Evolutionary conservation across 2,797 vertebrate genomes (phyloP).

Genomic region (Melanotaenia pygmaea): DNA sequence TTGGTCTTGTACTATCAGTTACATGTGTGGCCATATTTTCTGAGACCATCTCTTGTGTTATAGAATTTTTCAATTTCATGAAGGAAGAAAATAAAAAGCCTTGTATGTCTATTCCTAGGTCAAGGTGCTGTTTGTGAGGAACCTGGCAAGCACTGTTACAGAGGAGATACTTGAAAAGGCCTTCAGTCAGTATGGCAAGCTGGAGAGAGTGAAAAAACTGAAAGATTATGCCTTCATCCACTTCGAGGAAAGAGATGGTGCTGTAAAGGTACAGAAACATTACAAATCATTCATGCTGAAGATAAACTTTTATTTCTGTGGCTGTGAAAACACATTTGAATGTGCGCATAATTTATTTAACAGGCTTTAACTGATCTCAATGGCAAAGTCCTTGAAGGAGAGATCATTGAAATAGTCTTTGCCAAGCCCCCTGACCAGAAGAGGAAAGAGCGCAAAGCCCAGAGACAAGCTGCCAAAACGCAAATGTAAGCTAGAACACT

Average conservation of each 20-base stretch:
- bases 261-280: conserved; percentile 89
- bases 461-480: conserved; percentile 98
- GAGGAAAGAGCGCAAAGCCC: conserved; percentile 98
- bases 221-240: conserved; percentile 99
- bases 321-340: not conserved
- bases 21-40: not conserved
- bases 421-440: conserved; percentile 99
- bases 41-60: not conserved
- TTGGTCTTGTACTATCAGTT: not conserved
- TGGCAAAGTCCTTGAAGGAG: conserved; percentile 97
- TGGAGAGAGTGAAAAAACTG: conserved; percentile 98
- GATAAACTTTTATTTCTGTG: not conserved
- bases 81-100: not conserved
- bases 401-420: conserved; percentile 99
- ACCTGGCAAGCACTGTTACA: conserved; percentile 96
- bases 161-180: conserved; percentile 98
- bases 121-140: conserved; percentile 98
- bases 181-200: conserved; percentile 96
- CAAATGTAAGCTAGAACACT: conserved; percentile 88
- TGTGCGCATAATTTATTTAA: conserved; percentile 52
- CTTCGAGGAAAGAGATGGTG: conserved; percentile 96
- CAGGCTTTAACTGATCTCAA: conserved; percentile 98
- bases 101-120: conserved; percentile 81
- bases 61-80: not conserved
- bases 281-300: not conserved